Conservation (phyloP, 2,113 vertebrate species). For the Fregata magnificens region DNA sequence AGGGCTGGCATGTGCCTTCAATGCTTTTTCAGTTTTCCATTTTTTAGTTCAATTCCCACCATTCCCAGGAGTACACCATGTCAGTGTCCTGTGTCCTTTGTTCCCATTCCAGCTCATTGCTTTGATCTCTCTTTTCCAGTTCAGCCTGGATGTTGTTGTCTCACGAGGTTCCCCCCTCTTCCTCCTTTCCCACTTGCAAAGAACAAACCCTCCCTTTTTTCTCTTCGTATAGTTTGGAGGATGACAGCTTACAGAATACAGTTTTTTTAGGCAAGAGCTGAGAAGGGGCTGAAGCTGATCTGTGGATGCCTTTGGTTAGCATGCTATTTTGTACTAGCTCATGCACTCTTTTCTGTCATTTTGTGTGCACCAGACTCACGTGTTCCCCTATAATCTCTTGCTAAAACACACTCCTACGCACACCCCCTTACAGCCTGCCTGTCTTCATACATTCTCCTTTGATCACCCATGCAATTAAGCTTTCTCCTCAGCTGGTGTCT, state of each 20-base stretch:
- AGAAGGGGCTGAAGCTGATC: background rate
- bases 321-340: background rate
- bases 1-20: background rate
- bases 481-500: background rate
- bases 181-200: background rate
- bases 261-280: background rate
- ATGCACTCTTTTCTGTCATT: constrained; percentile 19
- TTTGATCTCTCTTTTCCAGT: constrained; percentile 16
- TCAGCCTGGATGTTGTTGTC: background rate
- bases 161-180: background rate
- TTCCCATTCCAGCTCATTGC: background rate
- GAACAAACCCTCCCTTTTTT: background rate
- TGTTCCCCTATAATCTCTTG: background rate
- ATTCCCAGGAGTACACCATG: rapidly evolving
- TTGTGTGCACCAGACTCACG: background rate
- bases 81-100: background rate
- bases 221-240: background rate
- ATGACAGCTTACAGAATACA: background rate
- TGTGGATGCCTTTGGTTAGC: background rate
- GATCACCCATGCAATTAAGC: constrained; percentile 36
- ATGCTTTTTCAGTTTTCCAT: background rate
- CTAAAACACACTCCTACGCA: constrained; percentile 7
- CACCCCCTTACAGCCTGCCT: background rate
- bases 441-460: background rate
- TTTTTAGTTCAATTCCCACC: background rate